These are phyloP conservation scores for Globodera ellingtonae DNA, from an alignment of 1,140 invertebrate species.

Conservation along the genomic window DNA sequence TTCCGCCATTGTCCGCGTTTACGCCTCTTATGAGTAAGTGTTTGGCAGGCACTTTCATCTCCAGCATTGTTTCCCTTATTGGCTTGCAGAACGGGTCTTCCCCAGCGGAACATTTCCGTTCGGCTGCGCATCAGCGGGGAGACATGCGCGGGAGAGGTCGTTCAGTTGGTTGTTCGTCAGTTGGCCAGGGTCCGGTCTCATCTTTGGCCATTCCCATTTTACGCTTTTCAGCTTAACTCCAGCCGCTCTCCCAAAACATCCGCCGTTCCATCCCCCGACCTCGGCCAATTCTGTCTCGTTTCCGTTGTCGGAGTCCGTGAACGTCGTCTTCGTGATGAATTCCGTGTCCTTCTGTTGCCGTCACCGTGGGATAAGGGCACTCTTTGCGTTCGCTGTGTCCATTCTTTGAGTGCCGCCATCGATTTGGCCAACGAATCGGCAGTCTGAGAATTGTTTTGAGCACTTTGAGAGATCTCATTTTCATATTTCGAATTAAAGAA, in stretches of 20 bases:
- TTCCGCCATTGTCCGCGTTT: conserved; percentile 72
- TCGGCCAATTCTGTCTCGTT: conserved; percentile 84
- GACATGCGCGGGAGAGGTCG: conserved; percentile 87
- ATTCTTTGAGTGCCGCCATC: conserved; percentile 35
- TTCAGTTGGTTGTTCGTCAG: conserved; percentile 90
- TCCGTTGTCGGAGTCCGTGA: conserved; percentile 89
- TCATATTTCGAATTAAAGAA: no score
- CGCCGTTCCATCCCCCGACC: not conserved
- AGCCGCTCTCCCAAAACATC: not conserved
- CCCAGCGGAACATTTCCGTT: conserved; percentile 66
- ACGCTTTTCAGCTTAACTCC: not conserved
- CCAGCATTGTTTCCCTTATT: not conserved
- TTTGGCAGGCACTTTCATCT: conserved; percentile 65
- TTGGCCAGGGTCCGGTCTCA: conserved; percentile 75
- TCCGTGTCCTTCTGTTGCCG: conserved; percentile 84
- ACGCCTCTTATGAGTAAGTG: conserved; percentile 90
- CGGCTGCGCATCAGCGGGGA: conserved; percentile 85
- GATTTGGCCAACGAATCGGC: conserved; percentile 5
- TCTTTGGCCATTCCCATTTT: not conserved
- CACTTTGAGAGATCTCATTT: not conserved
- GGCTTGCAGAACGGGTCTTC: conserved; percentile 79
- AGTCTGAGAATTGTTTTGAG: not conserved
- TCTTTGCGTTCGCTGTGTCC: conserved; percentile 76
- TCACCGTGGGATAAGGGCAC: conserved; percentile 91
- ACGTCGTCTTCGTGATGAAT: conserved; percentile 86